Evolutionary conservation across 2,797 vertebrate species (phyloP).

Genomic region (Diplodus sargus): DNA sequence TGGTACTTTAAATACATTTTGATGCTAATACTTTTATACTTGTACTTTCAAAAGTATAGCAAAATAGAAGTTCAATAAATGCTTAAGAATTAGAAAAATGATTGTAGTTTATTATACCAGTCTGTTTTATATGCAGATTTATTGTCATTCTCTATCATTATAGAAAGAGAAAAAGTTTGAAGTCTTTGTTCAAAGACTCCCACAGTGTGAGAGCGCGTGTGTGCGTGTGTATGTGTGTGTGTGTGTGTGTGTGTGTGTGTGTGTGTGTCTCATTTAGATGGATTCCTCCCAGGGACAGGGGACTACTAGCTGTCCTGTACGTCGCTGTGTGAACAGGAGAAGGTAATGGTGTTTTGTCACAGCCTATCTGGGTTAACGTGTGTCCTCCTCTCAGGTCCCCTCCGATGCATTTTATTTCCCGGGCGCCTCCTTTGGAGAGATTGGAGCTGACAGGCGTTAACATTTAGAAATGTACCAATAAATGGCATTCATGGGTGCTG

Average conservation of each 20-base stretch:
- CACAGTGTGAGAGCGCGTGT: constrained; percentile 26
- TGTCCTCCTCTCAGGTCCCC: constrained; percentile 79
- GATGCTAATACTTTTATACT: not conserved
- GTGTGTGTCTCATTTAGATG: constrained; percentile 63
- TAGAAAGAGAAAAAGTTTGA: constrained; percentile 20
- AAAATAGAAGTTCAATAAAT: not conserved
- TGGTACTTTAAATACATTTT: not conserved
- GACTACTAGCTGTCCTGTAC: constrained; percentile 77
- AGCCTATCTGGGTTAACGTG: constrained; percentile 84
- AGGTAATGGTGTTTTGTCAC: constrained; percentile 87
- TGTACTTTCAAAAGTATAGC: not conserved
- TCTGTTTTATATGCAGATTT: not conserved
- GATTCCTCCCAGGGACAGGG: constrained; percentile 71
- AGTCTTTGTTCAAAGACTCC: not conserved
- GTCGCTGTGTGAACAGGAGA: constrained; percentile 74
- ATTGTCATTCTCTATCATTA: not conserved
- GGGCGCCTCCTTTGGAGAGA: constrained; percentile 85
- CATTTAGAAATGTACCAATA: constrained; percentile 89
- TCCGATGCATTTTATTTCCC: constrained; percentile 81
- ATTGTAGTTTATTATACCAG: not conserved
- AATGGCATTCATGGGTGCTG: constrained; percentile 82
- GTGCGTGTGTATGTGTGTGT: constrained; percentile 16
- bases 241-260: constrained; percentile 19
- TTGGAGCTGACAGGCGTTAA: constrained; percentile 91
- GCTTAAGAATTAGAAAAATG: not conserved